Evolutionary conservation across 2,113 vertebrate genomes (phyloP).

Genomic region (Halichoeres trimaculatus): DNA sequence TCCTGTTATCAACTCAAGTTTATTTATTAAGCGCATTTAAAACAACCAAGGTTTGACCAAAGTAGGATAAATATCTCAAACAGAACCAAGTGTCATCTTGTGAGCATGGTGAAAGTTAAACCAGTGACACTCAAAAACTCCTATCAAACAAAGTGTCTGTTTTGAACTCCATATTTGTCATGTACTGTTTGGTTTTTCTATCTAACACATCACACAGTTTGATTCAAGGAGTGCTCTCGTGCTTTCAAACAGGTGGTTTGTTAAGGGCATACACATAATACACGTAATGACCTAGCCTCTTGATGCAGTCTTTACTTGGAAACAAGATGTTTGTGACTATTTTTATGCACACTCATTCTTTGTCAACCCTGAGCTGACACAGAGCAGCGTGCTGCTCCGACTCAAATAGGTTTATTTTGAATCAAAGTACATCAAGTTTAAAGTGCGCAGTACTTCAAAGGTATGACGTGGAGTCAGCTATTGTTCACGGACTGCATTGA

Average conservation of each 20-base stretch:
- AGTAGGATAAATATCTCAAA: no score
- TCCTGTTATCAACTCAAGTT: no score
- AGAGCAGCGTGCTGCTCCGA: conserved; percentile 21
- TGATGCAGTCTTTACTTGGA: not conserved
- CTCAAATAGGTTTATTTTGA: conserved; percentile 29
- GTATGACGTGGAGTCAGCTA: conserved; percentile 8
- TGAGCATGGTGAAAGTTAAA: not conserved
- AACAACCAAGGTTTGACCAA: no score
- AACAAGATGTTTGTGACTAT: not conserved
- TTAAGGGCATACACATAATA: not conserved
- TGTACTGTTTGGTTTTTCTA: conserved; percentile 17
- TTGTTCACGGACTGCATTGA: conserved; percentile 13
- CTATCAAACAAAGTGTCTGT: conserved; percentile 1
- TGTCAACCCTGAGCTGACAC: conserved; percentile 10
- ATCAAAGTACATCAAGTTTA: conserved; percentile 5
- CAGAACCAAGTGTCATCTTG: not conserved
- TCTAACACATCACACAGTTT: conserved; percentile 3
- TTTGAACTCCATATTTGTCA: conserved; percentile 17
- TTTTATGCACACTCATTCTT: not conserved
- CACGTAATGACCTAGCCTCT: not conserved
- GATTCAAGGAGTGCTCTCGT: conserved; percentile 37
- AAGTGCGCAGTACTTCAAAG: conserved; percentile 4
- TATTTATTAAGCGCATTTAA: no score
- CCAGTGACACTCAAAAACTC: conserved; percentile 13
- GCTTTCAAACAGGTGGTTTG: conserved; percentile 14